A percentile compares a stretch with the other conserved stretches of the same genome.
Evolutionary conservation across 2,113 vertebrate genomes (phyloP).

Genomic region (Sardina pilchardus): DNA sequence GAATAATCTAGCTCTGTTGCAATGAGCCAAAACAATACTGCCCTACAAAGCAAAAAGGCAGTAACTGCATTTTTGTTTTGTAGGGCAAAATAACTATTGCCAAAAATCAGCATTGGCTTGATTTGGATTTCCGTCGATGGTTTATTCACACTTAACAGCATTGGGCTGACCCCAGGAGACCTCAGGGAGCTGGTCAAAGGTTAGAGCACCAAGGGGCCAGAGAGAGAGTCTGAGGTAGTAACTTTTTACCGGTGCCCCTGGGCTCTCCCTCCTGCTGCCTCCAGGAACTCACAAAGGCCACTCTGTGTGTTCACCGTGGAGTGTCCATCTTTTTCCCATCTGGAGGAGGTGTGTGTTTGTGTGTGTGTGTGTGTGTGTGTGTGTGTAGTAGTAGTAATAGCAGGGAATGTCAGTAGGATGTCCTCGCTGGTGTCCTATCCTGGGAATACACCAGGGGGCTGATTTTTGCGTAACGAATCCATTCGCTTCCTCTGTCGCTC

Average conservation of each 20-base stretch:
- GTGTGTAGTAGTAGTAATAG: neutral
- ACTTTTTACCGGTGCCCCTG: constrained; percentile 53
- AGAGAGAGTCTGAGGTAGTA: constrained; percentile 54
- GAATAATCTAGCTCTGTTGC: neutral
- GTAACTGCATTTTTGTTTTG: too few species aligned
- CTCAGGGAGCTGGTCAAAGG: constrained; percentile 61
- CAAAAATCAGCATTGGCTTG: neutral
- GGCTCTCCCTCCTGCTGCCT: constrained; percentile 27
- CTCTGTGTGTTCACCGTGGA: constrained; percentile 57
- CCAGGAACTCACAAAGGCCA: constrained; percentile 60
- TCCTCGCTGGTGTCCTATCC: constrained; percentile 48
- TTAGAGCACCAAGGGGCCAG: constrained; percentile 60
- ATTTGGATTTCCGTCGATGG: constrained; percentile 11
- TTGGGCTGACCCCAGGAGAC: constrained; percentile 62
- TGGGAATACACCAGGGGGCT: constrained; percentile 55
- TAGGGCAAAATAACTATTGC: neutral
- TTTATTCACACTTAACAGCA: constrained; percentile 67
- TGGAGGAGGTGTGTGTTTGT: constrained; percentile 41
- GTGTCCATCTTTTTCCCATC: constrained; percentile 58
- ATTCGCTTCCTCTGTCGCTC: constrained; percentile 30
- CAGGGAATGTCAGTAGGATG: neutral
- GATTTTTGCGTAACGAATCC: constrained; percentile 50
- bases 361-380: neutral
- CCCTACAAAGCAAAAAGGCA: too few species aligned
- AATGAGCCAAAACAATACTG: too few species aligned